A percentile compares a stretch with the other conserved stretches of the same genome.
Conservation (phyloP, 1,140 invertebrate species). For the Coelopa frigida region DNA sequence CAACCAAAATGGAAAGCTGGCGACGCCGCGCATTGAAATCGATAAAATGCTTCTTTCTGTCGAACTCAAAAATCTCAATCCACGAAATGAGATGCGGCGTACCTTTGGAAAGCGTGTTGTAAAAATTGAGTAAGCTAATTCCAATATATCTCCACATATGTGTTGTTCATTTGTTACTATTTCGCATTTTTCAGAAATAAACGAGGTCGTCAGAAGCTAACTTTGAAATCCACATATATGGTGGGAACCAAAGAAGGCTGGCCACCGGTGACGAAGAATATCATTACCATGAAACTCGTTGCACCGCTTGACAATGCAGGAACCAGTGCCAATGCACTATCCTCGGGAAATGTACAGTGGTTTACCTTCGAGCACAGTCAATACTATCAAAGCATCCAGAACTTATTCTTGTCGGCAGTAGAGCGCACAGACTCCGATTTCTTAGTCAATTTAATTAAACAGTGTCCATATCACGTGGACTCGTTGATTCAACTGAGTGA, state of each 20-base stretch:
- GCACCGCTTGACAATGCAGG: constrained; percentile 39
- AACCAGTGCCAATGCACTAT: constrained; percentile 8
- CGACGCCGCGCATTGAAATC: constrained; percentile 17
- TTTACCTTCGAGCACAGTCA: constrained; percentile 76
- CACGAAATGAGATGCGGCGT: constrained; percentile 73
- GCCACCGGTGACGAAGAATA: constrained; percentile 59
- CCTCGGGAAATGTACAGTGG: constrained; percentile 46
- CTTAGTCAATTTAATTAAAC: constrained; percentile 71
- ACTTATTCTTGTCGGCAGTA: constrained; percentile 67
- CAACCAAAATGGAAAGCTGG: constrained; percentile 22
- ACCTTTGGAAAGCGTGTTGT: constrained; percentile 79
- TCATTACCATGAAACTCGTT: constrained; percentile 66
- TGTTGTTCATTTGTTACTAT: neutral
- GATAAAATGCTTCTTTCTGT: constrained; percentile 53
- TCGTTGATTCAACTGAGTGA: constrained; percentile 78
- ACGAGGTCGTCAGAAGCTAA: constrained; percentile 49
- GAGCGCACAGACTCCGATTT: constrained; percentile 75
- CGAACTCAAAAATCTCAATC: constrained; percentile 70
- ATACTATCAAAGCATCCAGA: constrained; percentile 68
- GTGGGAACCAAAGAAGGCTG: constrained; percentile 61
- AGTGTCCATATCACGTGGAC: constrained; percentile 76
- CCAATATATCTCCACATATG: neutral
- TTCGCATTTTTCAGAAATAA: constrained; percentile 49
- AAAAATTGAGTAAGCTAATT: constrained; percentile 37
- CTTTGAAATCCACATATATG: constrained; percentile 57